Percentiles rank a stretch among this genome's conserved stretches.
Conservation (phyloP, 2,797 vertebrate species). For the Scolopax bukidnonensis region DNA sequence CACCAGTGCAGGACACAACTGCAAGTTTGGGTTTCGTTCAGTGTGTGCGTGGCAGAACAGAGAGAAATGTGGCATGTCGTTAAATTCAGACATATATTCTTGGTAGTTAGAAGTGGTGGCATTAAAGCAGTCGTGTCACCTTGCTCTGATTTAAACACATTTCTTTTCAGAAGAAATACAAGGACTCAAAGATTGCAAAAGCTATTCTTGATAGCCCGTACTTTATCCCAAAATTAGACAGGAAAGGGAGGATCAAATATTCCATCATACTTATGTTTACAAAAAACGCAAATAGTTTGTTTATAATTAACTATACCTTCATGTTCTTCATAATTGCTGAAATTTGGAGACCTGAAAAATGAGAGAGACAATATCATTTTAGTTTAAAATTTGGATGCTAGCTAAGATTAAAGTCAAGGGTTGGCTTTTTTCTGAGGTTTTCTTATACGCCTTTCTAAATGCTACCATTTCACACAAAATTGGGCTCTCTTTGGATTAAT, state of each 20-base stretch:
- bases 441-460: neutral
- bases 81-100: neutral
- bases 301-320: neutral
- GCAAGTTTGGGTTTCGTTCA: neutral
- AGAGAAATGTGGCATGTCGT: neutral
- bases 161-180: neutral
- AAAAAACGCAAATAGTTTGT: neutral
- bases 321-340: neutral
- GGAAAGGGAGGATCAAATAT: neutral
- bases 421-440: neutral
- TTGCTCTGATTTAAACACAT: neutral
- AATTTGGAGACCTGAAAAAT: neutral
- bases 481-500: slow-evolving; percentile 65
- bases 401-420: neutral
- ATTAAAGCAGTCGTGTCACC: neutral
- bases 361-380: neutral
- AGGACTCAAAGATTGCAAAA: neutral
- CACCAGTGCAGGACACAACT: neutral
- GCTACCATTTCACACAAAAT: slow-evolving; percentile 35
- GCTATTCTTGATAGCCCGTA: neutral
- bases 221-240: neutral
- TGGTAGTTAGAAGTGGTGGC: neutral
- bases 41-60: accelerated
- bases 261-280: neutral
- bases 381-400: neutral